phyloP scores from a whole-genome alignment of 1,140 invertebrate species.

The Ips nitidus region DNA sequence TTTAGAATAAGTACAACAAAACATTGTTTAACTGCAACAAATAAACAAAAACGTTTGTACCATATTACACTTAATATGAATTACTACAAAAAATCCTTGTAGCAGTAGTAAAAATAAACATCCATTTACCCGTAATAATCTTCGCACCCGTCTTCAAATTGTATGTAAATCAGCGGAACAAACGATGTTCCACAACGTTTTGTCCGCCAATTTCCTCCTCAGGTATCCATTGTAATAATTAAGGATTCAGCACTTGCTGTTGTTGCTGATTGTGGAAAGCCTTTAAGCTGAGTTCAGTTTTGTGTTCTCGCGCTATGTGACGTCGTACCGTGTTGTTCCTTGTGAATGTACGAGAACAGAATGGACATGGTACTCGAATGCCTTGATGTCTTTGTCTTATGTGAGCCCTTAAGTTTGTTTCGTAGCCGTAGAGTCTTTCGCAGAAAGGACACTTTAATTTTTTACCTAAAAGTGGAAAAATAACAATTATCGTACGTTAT shows the following conservation, averaged over 20 bases:
- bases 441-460: slow-evolving; percentile 90
- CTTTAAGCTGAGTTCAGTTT: slow-evolving; percentile 70
- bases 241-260: slow-evolving; percentile 46
- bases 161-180: too few relatives aligned
- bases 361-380: slow-evolving; percentile 83
- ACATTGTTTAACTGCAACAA: slow-evolving; percentile 33
- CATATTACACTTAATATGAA: background rate
- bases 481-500: background rate
- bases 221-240: background rate
- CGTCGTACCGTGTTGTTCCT: slow-evolving; percentile 87
- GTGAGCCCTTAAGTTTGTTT: slow-evolving; percentile 87
- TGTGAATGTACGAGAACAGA: slow-evolving; percentile 87
- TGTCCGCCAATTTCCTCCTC: too few relatives aligned
- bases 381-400: slow-evolving; percentile 88
- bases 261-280: slow-evolving; percentile 63
- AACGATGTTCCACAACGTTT: too few relatives aligned
- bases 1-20: slow-evolving; percentile 31
- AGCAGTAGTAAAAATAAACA: slow-evolving; percentile 13
- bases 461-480: slow-evolving; percentile 64
- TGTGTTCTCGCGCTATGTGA: slow-evolving; percentile 85
- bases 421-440: slow-evolving; percentile 89
- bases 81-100: too few relatives aligned
- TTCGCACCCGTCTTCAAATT: too few relatives aligned
- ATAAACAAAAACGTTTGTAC: slow-evolving; percentile 23
- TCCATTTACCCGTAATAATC: too few relatives aligned